Conservation (phyloP, 2,797 vertebrate species). For the Falco concolor region DNA sequence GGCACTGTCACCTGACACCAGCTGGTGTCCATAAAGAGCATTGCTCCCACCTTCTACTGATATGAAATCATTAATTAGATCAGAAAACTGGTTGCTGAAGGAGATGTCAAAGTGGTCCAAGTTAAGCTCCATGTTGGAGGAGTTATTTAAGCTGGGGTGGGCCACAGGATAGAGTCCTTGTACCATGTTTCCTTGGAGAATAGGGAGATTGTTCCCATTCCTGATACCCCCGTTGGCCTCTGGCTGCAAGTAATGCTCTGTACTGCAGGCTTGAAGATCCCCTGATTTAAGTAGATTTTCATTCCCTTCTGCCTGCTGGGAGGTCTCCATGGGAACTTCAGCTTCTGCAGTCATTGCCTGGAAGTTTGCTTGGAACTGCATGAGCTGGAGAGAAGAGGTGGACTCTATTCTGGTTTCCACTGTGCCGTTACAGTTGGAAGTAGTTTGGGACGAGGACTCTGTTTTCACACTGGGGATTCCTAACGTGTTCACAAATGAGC, state of each 20-base stretch:
- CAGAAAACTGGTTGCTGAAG: constrained; percentile 98
- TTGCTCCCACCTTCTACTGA: constrained; percentile 90
- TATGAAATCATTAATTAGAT: constrained; percentile 99
- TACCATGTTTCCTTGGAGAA: constrained; percentile 91
- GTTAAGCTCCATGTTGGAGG: constrained; percentile 94
- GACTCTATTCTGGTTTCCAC: constrained; percentile 84
- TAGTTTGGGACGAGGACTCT: constrained; percentile 83
- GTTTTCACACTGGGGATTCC: constrained; percentile 85
- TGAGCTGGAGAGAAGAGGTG: constrained; percentile 86
- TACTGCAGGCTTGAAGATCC: constrained; percentile 87
- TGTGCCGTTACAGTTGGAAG: constrained; percentile 89
- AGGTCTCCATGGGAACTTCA: constrained; percentile 89
- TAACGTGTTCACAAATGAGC: constrained; percentile 70
- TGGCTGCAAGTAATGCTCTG: constrained; percentile 91
- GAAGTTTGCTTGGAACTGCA: constrained; percentile 94
- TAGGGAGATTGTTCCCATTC: constrained; percentile 81
- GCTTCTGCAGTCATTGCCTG: constrained; percentile 86
- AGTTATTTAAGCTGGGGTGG: constrained; percentile 84
- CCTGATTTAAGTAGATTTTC: constrained; percentile 89
- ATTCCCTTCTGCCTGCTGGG: constrained; percentile 79
- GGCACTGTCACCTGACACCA: constrained; percentile 78
- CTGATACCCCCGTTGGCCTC: constrained; percentile 75
- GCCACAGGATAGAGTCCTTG: constrained; percentile 91
- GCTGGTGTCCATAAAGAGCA: constrained; percentile 91
- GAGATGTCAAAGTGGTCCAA: constrained; percentile 99